These are phyloP conservation scores for Sinocyclocheilus anshuiensis DNA, from an alignment of 2,113 vertebrate species.

Conservation along the genomic window DNA sequence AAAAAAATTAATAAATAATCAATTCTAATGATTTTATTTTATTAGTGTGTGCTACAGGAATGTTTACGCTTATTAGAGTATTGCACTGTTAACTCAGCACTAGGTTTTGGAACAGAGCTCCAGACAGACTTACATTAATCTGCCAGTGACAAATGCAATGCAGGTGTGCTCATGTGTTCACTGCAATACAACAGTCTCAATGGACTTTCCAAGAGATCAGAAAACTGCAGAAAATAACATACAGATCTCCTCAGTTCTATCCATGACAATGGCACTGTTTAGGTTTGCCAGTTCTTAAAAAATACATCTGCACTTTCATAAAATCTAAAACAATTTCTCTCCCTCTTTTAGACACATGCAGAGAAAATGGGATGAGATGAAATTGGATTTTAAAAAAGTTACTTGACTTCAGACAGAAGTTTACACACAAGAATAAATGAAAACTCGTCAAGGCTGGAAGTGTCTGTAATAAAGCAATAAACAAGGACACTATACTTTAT, in stretches of 20 bases:
- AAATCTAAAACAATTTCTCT: neutral
- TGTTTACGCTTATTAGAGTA: neutral
- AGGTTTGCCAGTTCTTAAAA: neutral
- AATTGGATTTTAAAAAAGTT: constrained; percentile 13
- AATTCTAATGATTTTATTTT: too few relatives aligned
- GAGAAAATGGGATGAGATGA: constrained; percentile 26
- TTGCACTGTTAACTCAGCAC: neutral
- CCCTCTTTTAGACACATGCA: neutral
- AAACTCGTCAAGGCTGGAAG: neutral
- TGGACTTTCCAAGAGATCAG: neutral
- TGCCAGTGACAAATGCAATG: neutral
- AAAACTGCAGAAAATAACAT: neutral
- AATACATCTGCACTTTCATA: neutral
- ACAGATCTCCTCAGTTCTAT: too few relatives aligned
- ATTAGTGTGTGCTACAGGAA: neutral
- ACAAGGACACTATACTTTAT: neutral
- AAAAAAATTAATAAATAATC: too few relatives aligned
- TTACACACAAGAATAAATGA: neutral
- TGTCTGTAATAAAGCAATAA: neutral
- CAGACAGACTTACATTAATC: neutral
- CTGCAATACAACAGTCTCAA: neutral
- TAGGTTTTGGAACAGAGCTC: neutral
- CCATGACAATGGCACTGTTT: neutral
- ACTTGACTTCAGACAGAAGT: neutral
- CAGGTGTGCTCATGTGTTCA: neutral